Evolutionary conservation across 2,113 vertebrate species (phyloP).

Genomic region (Acrocephalus arundinaceus): DNA sequence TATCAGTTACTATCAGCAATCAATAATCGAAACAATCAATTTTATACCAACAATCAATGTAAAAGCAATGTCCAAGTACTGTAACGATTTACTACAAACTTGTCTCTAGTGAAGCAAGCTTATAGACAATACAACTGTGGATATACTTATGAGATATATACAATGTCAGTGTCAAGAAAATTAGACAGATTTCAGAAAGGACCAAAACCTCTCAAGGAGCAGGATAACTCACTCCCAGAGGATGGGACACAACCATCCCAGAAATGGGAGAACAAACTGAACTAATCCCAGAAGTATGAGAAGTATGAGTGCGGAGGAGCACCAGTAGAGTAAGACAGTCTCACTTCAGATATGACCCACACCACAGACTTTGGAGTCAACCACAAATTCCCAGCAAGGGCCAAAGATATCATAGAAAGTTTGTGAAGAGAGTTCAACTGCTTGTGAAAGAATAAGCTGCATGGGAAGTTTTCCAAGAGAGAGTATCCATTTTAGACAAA

Average conservation of each 20-base stretch:
- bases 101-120: background rate
- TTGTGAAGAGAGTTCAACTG: background rate
- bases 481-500: background rate
- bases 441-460: background rate
- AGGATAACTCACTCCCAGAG: background rate
- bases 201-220: background rate
- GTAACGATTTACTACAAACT: background rate
- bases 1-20: background rate
- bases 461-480: background rate
- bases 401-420: background rate
- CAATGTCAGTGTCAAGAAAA: background rate
- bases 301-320: rapidly evolving
- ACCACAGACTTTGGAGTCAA: background rate
- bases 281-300: background rate
- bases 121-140: background rate
- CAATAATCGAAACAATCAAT: background rate
- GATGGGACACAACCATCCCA: rapidly evolving
- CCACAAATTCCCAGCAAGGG: rapidly evolving
- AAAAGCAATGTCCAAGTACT: background rate
- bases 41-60: background rate
- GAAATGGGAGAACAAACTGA: background rate
- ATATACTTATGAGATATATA: background rate
- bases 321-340: background rate
- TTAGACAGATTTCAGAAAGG: background rate
- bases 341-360: background rate